Percentiles rank a stretch among this genome's conserved stretches.
phyloP scores from a whole-genome alignment of 2,113 vertebrate species.

The Saguinus imperator region DNA sequence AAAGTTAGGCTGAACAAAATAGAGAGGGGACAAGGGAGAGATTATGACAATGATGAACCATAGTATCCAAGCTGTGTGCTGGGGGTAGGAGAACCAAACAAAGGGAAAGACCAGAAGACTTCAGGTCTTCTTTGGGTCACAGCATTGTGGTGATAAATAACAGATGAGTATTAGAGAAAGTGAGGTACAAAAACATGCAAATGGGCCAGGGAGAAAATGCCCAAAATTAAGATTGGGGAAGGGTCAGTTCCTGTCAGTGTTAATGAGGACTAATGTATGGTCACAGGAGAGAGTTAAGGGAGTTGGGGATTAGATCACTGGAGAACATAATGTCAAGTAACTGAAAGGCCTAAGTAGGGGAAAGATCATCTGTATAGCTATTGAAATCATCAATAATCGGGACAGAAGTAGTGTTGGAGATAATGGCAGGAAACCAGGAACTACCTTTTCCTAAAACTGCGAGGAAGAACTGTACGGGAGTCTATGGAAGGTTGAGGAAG shows the following conservation, averaged over 20 bases:
- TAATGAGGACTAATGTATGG: neutral
- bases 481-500: rapidly evolving
- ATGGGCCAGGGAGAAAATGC: neutral
- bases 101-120: neutral
- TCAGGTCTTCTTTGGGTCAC: neutral
- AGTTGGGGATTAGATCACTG: neutral
- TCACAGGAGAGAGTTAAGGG: neutral
- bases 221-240: neutral
- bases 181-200: neutral
- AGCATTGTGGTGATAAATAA: neutral
- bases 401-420: neutral
- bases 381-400: neutral
- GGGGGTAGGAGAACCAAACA: neutral
- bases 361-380: rapidly evolving
- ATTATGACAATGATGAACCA: neutral
- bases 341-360: neutral
- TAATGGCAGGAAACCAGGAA: neutral
- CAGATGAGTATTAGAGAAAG: neutral
- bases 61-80: rapidly evolving
- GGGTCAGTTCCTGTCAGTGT: neutral
- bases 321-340: neutral
- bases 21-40: too few relatives aligned
- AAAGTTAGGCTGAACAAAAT: neutral
- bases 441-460: rapidly evolving
- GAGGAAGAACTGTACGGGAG: neutral